Evolutionary conservation across 2,888 invertebrate genomes (phyloP).

Genomic region (Melanophora roralis): DNA sequence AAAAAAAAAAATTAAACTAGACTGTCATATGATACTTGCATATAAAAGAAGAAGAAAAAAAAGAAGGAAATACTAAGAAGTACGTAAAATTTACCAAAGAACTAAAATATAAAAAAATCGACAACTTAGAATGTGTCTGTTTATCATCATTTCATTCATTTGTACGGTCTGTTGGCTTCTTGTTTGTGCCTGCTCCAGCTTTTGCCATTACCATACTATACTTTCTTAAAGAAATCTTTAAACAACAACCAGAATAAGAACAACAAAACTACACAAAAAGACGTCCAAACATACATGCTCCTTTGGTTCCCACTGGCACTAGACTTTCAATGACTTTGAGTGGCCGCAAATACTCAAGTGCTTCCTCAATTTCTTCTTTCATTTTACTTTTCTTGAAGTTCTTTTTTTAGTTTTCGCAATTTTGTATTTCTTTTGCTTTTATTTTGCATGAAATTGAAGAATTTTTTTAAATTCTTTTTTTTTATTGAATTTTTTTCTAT

Average conservation of each 20-base stretch:
- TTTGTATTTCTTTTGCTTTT: constrained; percentile 13
- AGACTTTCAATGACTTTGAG: constrained; percentile 62
- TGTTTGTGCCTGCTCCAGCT: not conserved
- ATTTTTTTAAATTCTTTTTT: constrained; percentile 21
- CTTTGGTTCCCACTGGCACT: not conserved
- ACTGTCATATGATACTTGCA: constrained; percentile 61
- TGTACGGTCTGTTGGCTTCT: constrained; percentile 59
- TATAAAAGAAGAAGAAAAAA: constrained; percentile 20
- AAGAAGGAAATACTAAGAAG: constrained; percentile 12
- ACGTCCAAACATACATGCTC: constrained; percentile 39
- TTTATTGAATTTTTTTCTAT: not conserved
- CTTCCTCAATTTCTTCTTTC: constrained; percentile 56
- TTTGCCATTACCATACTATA: constrained; percentile 40
- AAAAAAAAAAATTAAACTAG: constrained; percentile 28
- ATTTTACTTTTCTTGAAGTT: constrained; percentile 17
- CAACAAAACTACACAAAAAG: not conserved
- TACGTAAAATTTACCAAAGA: constrained; percentile 12
- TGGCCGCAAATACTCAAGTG: constrained; percentile 62
- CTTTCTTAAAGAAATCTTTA: constrained; percentile 22
- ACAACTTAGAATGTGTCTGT: constrained; percentile 53
- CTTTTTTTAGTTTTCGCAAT: not conserved
- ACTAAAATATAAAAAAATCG: constrained; percentile 26
- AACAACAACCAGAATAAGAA: constrained; percentile 8
- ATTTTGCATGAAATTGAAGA: constrained; percentile 15
- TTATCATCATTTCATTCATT: constrained; percentile 61